phyloP scores from a whole-genome alignment of 2,113 vertebrate genomes.

The Puntigrus tetrazona region DNA sequence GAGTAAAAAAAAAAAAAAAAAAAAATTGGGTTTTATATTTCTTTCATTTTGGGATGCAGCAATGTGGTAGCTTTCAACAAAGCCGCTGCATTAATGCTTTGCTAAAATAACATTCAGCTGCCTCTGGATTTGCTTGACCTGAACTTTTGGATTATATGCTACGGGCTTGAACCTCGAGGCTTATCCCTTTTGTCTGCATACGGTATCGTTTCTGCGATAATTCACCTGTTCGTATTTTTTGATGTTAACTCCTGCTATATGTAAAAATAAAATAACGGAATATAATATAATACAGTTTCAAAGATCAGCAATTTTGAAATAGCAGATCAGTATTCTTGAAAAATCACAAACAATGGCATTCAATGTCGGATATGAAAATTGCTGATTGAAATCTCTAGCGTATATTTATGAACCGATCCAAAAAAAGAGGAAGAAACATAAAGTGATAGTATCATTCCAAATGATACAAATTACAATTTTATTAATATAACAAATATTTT shows the following conservation, averaged over 20 bases:
- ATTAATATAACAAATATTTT: background rate
- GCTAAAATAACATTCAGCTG: background rate
- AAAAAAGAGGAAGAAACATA: background rate
- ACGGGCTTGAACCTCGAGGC: background rate
- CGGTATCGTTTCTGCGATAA: background rate
- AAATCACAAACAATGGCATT: background rate
- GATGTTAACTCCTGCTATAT: background rate
- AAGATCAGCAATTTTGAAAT: background rate
- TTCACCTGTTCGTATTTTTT: background rate
- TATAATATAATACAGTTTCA: background rate
- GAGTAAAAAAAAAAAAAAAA: background rate
- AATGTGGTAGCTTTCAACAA: background rate
- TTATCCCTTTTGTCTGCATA: background rate
- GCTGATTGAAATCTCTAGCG: background rate
- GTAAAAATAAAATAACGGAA: background rate
- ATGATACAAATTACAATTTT: background rate
- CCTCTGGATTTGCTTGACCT: constrained; percentile 1
- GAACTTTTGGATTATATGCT: background rate
- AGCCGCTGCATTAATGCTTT: no score
- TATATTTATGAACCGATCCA: background rate
- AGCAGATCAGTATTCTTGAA: background rate
- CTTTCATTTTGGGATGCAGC: background rate
- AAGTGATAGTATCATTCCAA: background rate
- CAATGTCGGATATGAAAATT: background rate
- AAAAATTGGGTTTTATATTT: background rate